phyloP scores from a whole-genome alignment of 2,888 invertebrate species.

The Cheiracanthium punctorium region DNA sequence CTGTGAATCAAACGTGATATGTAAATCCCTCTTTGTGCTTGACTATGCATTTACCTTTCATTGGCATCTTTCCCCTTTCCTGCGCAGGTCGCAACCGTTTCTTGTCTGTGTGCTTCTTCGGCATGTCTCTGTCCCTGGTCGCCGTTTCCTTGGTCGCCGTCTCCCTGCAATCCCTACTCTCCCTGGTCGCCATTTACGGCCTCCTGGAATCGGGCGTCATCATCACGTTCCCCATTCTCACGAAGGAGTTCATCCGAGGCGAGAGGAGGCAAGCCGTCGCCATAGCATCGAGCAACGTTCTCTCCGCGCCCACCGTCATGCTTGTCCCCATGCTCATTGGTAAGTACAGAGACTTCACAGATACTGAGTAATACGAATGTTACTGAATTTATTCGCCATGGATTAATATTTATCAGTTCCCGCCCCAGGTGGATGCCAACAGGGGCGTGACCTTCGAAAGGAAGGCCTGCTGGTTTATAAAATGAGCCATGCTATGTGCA shows the following conservation, averaged over 20 bases:
- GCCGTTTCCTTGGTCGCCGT: not conserved
- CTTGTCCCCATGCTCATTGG: constrained; percentile 57
- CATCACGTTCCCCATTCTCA: constrained; percentile 60
- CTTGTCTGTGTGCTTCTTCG: constrained; percentile 46
- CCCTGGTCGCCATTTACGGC: constrained; percentile 43
- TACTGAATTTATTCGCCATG: no score
- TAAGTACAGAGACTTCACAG: constrained; percentile 2
- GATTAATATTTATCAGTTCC: no score
- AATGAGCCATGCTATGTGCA: no score
- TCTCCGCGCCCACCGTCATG: constrained; percentile 44
- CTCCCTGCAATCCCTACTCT: constrained; percentile 7
- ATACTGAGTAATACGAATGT: no score
- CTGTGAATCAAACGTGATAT: no score
- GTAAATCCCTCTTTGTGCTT: no score
- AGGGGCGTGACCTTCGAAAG: no score
- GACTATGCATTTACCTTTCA: no score
- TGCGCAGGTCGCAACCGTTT: constrained; percentile 33
- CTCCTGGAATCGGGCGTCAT: constrained; percentile 53
- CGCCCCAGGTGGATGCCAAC: no score
- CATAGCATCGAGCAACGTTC: constrained; percentile 53
- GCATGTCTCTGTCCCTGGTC: constrained; percentile 20
- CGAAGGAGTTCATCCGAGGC: constrained; percentile 33
- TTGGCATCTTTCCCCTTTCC: no score
- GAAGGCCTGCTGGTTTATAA: no score
- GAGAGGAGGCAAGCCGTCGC: constrained; percentile 49